These are phyloP conservation scores for Clivina fossor DNA, from an alignment of 2,888 invertebrate species.

Conservation along the genomic window DNA sequence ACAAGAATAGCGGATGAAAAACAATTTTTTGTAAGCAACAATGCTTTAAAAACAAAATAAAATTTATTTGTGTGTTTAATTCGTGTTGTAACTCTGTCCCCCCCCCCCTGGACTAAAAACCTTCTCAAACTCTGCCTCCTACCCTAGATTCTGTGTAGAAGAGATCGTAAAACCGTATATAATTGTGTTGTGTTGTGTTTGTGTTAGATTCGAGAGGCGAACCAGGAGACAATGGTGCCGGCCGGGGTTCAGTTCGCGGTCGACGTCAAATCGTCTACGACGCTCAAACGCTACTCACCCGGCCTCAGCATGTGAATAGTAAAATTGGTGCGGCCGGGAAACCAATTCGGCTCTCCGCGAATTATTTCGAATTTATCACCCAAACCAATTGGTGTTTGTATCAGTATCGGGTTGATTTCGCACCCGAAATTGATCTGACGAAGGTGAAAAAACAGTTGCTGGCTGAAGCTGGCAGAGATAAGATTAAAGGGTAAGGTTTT, in stretches of 20 bases:
- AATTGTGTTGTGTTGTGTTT: too few relatives aligned
- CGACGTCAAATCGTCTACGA: slow-evolving; percentile 56
- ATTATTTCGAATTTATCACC: slow-evolving; percentile 69
- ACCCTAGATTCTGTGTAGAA: too few relatives aligned
- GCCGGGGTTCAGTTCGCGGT: slow-evolving; percentile 60
- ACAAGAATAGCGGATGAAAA: too few relatives aligned
- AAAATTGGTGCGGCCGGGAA: slow-evolving; percentile 57
- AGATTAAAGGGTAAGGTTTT: slow-evolving; percentile 56
- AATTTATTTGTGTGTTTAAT: too few relatives aligned
- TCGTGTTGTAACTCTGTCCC: too few relatives aligned
- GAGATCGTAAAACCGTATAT: too few relatives aligned
- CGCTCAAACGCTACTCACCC: slow-evolving; percentile 49
- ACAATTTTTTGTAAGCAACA: too few relatives aligned
- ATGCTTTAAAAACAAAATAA: too few relatives aligned
- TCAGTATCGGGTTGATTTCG: slow-evolving; percentile 75
- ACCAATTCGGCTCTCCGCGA: slow-evolving; percentile 59
- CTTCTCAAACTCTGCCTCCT: too few relatives aligned
- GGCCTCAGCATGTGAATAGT: slow-evolving; percentile 43
- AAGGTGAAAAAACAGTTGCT: slow-evolving; percentile 62
- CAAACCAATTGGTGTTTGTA: slow-evolving; percentile 71
- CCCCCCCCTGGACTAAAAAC: too few relatives aligned
- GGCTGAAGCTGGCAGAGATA: slow-evolving; percentile 55
- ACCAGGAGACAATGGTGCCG: slow-evolving; percentile 44
- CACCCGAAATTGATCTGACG: slow-evolving; percentile 71
- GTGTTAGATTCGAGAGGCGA: slow-evolving; percentile 45